These are phyloP conservation scores for Hypena proboscidalis DNA, from an alignment of 2,888 invertebrate species.

Conservation along the genomic window DNA sequence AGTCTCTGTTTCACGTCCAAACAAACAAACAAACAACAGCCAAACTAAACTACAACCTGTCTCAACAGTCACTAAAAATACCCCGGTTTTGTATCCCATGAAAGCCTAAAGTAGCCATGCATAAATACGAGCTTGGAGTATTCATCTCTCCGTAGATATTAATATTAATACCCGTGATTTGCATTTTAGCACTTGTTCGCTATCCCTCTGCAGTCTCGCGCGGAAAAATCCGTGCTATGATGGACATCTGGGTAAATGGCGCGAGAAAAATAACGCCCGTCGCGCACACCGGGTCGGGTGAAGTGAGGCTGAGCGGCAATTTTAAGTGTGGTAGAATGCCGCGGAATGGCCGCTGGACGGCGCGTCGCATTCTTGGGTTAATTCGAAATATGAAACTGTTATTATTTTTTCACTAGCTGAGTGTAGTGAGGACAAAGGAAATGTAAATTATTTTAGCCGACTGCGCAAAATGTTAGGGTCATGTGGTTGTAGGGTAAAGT, in stretches of 20 bases:
- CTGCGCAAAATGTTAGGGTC: no score
- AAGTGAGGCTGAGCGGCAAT: constrained; percentile 55
- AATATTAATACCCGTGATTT: constrained; percentile 77
- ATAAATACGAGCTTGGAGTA: constrained; percentile 50
- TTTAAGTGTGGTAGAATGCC: constrained; percentile 43
- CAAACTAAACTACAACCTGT: constrained; percentile 32
- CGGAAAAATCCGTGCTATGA: constrained; percentile 75
- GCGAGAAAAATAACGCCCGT: constrained; percentile 74
- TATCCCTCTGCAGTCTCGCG: constrained; percentile 48
- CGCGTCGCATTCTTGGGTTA: constrained; percentile 45
- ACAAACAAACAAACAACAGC: no score
- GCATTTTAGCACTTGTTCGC: constrained; percentile 66
- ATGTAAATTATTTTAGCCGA: no score
- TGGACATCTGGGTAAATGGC: constrained; percentile 78
- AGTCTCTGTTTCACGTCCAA: no score
- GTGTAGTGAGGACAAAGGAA: no score
- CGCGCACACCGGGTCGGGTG: constrained; percentile 57
- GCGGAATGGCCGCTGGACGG: constrained; percentile 13
- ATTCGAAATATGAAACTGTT: constrained; percentile 22
- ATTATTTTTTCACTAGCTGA: background rate
- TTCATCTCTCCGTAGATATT: constrained; percentile 58
- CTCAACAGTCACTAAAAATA: constrained; percentile 40
- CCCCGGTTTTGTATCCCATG: constrained; percentile 42
- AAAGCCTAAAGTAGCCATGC: constrained; percentile 51
- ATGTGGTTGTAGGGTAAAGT: no score